Evolutionary conservation across 2,797 vertebrate species (phyloP), one percentile per base, ranked within the genome.

Genomic region (Myotis myotis): DNA sequence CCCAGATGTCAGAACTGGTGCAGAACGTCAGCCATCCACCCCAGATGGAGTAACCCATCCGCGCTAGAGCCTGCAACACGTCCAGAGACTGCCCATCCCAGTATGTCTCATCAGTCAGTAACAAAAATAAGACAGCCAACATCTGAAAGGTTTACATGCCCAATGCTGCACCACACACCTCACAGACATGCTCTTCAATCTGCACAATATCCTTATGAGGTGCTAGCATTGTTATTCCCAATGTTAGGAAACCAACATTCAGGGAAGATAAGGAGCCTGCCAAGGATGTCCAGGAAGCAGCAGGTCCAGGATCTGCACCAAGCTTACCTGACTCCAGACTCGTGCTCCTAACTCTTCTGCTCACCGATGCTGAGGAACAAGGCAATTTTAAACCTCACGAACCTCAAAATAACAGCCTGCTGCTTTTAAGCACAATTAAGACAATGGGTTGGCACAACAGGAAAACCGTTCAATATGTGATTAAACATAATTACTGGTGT

Each of bases 361-460:
- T 81, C 53, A 60, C 79, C 1, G 2, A 30, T 19, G 38, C 82
- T 74, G 33, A 83, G n/a, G 76, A 38, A 86, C 88, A 90, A 78
- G 81, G 85, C 90, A 74, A 95, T 91, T 97, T 95, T 70, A 95
- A 96, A 95, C 83, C 75, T 66, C 96, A 93, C 92, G 95, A 81
- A 96, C 94, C 91, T 92, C 97, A 97, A 96, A 96, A 97, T 95
- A 96, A 96, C 23, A 94, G 94, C 95, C 94, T 94, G 93, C 95
- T 92, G 79, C 76, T 95, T 82, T 92, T 74, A 94, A 96, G 88
- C 38, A 83, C 97, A 95, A 94, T 96, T 97, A 94, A 97, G 92
- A 97, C 97, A 97, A 96, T 93, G 90, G 87, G 94, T 92, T 97
- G 96, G 91, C 93, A 97, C 94, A 96, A 97, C 87, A 96, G 96